phyloP scores from a whole-genome alignment of 2,113 vertebrate species.

The Chaetops frenatus region DNA sequence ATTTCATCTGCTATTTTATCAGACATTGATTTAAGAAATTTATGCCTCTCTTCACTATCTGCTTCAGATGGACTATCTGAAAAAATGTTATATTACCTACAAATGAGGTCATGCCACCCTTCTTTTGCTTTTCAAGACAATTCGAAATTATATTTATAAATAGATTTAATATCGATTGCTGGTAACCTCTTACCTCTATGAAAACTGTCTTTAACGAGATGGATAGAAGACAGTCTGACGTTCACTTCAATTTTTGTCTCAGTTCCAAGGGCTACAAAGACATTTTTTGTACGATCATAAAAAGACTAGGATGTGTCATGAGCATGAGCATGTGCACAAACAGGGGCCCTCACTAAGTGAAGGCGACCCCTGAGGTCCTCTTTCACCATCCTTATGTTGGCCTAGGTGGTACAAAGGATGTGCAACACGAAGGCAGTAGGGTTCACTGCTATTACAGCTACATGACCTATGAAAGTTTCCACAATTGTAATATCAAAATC shows the following conservation, averaged over 20 bases:
- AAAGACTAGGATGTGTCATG: background rate
- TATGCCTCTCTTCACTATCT: background rate
- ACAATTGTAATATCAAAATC: background rate
- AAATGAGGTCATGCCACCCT: background rate
- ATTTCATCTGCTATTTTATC: background rate
- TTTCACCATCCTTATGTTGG: background rate
- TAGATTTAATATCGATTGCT: background rate
- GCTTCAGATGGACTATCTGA: background rate
- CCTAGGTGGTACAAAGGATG: background rate
- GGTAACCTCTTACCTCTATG: background rate
- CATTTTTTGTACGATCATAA: background rate
- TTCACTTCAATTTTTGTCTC: background rate
- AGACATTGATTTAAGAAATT: background rate
- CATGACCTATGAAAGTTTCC: background rate
- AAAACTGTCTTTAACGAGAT: background rate
- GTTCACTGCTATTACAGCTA: background rate
- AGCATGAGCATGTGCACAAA: background rate
- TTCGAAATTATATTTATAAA: background rate
- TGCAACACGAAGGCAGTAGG: background rate
- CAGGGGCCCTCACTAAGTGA: fast-evolving
- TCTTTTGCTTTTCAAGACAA: background rate
- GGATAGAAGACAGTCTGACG: background rate
- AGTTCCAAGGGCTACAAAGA: background rate
- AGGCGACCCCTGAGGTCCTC: background rate
- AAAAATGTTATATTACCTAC: background rate